Evolutionary conservation across 2,888 invertebrate species (phyloP).

Genomic region (Ecliptopera silaceata): DNA sequence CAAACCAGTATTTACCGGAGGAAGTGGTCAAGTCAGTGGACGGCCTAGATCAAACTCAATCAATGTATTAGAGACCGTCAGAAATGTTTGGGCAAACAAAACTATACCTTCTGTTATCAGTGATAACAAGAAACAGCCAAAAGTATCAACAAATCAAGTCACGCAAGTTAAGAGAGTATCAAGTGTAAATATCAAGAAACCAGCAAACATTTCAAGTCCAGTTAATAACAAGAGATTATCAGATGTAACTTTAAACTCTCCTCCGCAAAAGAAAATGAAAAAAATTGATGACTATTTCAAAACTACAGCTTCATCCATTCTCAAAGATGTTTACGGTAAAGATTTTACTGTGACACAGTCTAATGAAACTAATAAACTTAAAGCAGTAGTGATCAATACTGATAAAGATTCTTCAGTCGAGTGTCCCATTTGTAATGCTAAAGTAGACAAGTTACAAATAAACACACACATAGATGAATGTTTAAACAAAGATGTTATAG

Average conservation of each 20-base stretch:
- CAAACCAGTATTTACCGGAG: slow-evolving; percentile 42
- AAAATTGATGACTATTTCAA: slow-evolving; percentile 74
- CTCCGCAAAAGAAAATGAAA: slow-evolving; percentile 61
- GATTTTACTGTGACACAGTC: slow-evolving; percentile 56
- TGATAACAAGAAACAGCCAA: slow-evolving; percentile 9
- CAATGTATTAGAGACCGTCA: slow-evolving; percentile 46
- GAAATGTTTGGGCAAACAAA: slow-evolving; percentile 55
- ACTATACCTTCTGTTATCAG: slow-evolving; percentile 33
- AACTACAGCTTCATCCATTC: slow-evolving; percentile 50
- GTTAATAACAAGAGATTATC: slow-evolving; percentile 48
- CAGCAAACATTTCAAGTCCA: neutral
- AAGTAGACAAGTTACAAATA: slow-evolving; percentile 58
- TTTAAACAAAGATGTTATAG: slow-evolving; percentile 65
- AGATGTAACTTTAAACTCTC: slow-evolving; percentile 35
- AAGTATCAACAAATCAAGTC: neutral
- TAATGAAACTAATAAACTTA: slow-evolving; percentile 37
- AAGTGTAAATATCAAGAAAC: neutral
- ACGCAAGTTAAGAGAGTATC: neutral
- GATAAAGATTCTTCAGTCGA: slow-evolving; percentile 47
- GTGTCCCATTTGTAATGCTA: slow-evolving; percentile 77
- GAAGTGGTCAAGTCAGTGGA: slow-evolving; percentile 44
- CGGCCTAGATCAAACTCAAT: slow-evolving; percentile 35
- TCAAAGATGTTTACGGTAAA: slow-evolving; percentile 72
- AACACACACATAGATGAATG: slow-evolving; percentile 77
- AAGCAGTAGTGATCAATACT: slow-evolving; percentile 34